Conservation (phyloP, 2,113 vertebrate genomes). For the Callospermophilus lateralis region DNA sequence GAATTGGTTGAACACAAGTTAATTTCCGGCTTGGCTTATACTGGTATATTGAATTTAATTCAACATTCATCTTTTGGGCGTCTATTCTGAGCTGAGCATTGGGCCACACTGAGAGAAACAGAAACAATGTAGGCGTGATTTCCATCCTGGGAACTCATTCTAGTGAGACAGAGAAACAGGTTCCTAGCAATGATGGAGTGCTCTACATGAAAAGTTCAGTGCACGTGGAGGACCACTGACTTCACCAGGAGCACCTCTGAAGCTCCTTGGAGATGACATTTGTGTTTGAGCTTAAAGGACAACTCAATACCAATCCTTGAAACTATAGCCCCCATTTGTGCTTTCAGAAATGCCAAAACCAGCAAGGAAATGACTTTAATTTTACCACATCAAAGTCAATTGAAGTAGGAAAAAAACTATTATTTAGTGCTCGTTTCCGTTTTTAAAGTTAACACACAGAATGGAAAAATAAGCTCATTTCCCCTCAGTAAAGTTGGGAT, state of each 20-base stretch:
- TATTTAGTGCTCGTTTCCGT: neutral
- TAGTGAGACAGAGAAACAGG: neutral
- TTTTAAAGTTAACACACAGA: constrained; percentile 32
- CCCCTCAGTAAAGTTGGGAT: neutral
- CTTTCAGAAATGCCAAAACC: constrained; percentile 20
- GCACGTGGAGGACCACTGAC: neutral
- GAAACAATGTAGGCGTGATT: neutral
- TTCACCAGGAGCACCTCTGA: neutral
- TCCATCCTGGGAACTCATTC: neutral
- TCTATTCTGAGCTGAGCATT: neutral
- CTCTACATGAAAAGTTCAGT: neutral
- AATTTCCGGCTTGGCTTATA: constrained; percentile 3
- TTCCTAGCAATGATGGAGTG: neutral
- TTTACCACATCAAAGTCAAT: neutral
- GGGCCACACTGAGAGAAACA: neutral
- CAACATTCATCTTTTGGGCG: neutral
- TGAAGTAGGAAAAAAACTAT: neutral
- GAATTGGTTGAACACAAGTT: neutral
- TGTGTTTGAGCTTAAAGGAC: neutral
- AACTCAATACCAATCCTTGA: neutral
- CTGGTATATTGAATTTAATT: neutral
- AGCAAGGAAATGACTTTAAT: constrained; percentile 31
- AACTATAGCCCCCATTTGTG: neutral
- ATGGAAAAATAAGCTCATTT: constrained; percentile 22
- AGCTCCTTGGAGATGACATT: neutral